Evolutionary conservation across 2,797 vertebrate genomes (phyloP).

Genomic region (Aselliscus stoliczkanus): DNA sequence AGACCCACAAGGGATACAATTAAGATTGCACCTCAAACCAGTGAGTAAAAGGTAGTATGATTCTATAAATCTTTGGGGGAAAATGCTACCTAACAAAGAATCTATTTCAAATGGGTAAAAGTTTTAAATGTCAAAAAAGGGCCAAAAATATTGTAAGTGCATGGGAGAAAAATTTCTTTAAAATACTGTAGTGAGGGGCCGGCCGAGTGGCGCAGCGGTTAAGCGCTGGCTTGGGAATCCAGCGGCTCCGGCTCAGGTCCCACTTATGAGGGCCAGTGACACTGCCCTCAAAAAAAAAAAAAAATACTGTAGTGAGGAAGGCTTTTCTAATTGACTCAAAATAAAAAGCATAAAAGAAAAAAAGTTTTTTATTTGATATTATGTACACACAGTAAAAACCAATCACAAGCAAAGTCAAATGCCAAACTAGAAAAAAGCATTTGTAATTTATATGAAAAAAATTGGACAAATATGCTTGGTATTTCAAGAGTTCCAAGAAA

Average conservation of each 20-base stretch:
- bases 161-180: slow-evolving; percentile 14
- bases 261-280: too few species aligned
- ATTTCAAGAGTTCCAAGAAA: background rate
- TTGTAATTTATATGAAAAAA: background rate
- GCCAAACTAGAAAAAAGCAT: background rate
- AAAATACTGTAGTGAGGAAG: background rate
- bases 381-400: background rate
- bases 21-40: background rate
- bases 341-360: background rate
- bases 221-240: too few species aligned
- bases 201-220: too few species aligned
- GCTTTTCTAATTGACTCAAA: background rate
- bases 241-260: too few species aligned
- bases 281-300: too few species aligned
- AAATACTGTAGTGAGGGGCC: background rate
- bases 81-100: background rate
- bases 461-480: background rate
- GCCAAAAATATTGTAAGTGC: background rate
- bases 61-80: background rate
- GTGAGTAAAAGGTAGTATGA: background rate
- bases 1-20: background rate
- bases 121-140: background rate
- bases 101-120: background rate
- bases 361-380: background rate
- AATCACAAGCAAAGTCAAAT: background rate